Conservation (phyloP, 2,113 vertebrate genomes). For the Bostrychus sinensis region DNA sequence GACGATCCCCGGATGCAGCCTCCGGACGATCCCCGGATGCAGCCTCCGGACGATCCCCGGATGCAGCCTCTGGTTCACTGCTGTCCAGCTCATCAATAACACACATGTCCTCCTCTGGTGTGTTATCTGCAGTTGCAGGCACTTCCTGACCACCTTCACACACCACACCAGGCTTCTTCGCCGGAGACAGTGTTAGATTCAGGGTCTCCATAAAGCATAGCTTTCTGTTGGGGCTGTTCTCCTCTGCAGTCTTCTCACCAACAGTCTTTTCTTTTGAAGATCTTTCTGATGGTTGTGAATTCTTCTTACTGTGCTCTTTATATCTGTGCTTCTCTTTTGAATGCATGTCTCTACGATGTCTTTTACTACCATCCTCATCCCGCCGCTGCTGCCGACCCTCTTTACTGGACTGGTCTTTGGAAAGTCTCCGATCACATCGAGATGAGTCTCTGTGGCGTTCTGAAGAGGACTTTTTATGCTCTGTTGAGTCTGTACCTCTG, state of each 20-base stretch:
- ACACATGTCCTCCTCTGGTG: slow-evolving; percentile 51
- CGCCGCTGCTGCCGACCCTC: slow-evolving; percentile 29
- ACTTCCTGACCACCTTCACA: not conserved
- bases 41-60: not conserved
- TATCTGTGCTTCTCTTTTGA: slow-evolving; percentile 66
- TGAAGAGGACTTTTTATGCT: slow-evolving; percentile 33
- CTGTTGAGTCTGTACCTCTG: slow-evolving; percentile 41
- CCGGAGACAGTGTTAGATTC: slow-evolving; percentile 94
- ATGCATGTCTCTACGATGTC: slow-evolving; percentile 31
- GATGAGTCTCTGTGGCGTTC: slow-evolving; percentile 34
- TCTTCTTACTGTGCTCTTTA: slow-evolving; percentile 52
- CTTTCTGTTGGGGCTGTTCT: slow-evolving; percentile 80
- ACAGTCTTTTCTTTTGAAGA: not conserved
- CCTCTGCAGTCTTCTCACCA: slow-evolving; percentile 28
- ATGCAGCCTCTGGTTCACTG: slow-evolving; percentile 41
- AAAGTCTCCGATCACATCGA: slow-evolving; percentile 37
- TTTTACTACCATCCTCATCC: slow-evolving; percentile 62
- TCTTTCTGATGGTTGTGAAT: slow-evolving; percentile 29
- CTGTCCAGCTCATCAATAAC: slow-evolving; percentile 70
- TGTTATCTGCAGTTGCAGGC: slow-evolving; percentile 25
- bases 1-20: not conserved
- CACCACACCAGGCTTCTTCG: slow-evolving; percentile 80
- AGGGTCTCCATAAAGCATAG: slow-evolving; percentile 96
- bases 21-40: not conserved
- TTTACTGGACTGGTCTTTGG: slow-evolving; percentile 57